phyloP scores from a whole-genome alignment of 92 coral and sea anemone species.

The Epizoanthus ramosus region DNA sequence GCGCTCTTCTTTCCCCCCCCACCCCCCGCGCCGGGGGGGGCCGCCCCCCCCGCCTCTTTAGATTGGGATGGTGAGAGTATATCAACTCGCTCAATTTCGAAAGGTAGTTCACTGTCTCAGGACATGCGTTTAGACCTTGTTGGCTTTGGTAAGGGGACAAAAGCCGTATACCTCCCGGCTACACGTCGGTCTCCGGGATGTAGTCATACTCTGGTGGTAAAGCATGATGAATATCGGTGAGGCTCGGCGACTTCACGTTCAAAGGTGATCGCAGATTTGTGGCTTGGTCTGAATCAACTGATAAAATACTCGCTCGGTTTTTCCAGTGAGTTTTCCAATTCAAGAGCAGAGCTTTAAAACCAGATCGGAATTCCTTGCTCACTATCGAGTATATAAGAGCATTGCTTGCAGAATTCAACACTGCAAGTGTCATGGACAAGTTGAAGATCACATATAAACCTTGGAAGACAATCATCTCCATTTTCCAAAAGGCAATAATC shows the following conservation, averaged over 20 bases:
- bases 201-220: constrained; percentile 17
- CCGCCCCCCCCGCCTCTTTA: too few species aligned
- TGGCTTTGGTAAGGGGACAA: background rate
- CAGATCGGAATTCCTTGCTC: constrained; percentile 29
- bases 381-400: constrained; percentile 26
- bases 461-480: background rate
- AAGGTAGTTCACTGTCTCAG: too few species aligned
- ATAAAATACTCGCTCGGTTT: background rate
- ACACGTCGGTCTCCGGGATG: constrained; percentile 23
- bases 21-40: too few species aligned
- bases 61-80: too few species aligned
- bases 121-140: background rate
- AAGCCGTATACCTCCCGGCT: background rate
- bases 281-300: background rate
- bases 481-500: constrained; percentile 22
- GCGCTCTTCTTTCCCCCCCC: too few species aligned
- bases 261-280: background rate
- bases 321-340: constrained; percentile 30
- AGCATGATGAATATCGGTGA: background rate
- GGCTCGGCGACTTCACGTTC: constrained; percentile 1
- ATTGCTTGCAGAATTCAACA: constrained; percentile 20
- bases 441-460: constrained; percentile 13
- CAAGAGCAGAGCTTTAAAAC: constrained; percentile 33
- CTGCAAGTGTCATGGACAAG: constrained; percentile 24
- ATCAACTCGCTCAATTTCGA: too few species aligned